Conservation (phyloP, 2,797 vertebrate species). For the Trematomus bernacchii region DNA sequence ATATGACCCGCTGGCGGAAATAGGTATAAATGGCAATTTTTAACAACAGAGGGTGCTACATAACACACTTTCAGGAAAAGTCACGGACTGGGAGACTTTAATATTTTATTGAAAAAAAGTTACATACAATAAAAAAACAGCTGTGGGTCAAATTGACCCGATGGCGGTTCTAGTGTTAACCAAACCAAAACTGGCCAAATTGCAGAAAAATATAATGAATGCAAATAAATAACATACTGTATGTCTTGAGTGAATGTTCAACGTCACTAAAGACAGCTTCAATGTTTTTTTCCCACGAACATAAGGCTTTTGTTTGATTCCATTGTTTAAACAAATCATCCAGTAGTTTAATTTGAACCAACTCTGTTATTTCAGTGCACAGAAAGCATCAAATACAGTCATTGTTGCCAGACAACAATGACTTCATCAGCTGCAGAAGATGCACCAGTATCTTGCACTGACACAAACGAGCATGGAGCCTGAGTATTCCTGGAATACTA, state of each 20-base stretch:
- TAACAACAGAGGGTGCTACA: too few species aligned
- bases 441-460: slow-evolving; percentile 14
- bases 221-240: slow-evolving; percentile 4
- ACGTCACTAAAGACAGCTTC: neutral
- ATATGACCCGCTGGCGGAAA: too few species aligned
- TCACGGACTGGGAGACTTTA: too few species aligned
- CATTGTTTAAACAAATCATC: neutral
- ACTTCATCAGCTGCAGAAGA: slow-evolving; percentile 16
- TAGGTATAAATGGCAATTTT: too few species aligned
- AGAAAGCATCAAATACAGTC: slow-evolving; percentile 12
- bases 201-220: neutral
- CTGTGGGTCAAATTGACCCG: too few species aligned
- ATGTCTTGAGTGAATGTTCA: neutral
- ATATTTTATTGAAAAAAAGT: too few species aligned
- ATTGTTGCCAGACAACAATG: slow-evolving; percentile 5
- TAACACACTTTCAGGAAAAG: too few species aligned
- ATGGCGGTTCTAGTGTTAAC: too few species aligned
- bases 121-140: too few species aligned
- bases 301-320: slow-evolving; percentile 1
- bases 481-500: slow-evolving; percentile 48
- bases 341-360: neutral
- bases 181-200: neutral
- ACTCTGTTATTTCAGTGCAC: neutral
- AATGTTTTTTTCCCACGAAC: slow-evolving; percentile 1
- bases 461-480: slow-evolving; percentile 34